Base-by-base conservation (phyloP, 2,113 vertebrate species). In the Potamarius usumacintae region DNA sequence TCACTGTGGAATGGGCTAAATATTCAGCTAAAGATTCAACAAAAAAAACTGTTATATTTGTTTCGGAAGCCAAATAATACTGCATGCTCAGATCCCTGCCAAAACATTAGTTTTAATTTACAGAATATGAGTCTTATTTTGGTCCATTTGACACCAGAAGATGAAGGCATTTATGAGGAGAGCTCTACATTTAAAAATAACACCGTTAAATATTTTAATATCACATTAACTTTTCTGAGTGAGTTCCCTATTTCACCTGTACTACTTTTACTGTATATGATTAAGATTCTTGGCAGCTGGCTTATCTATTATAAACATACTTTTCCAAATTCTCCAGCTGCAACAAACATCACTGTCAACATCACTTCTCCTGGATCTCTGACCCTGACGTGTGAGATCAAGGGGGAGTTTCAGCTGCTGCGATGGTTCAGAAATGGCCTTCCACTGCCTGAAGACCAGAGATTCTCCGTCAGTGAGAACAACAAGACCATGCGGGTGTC, bases 41-140 rank as follows among this genome's bases (percentile, higher is more conserved):
- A n/a, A 62, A 62, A 7, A 11, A 34, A 8, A 20, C 1, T 85
- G 14, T 55, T 86, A 48, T 30, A 69, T 62, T 0, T 0, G 0
- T 4, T 58, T 85, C 2, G 0, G 0, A 65, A 10, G 5, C 1
- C 27, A 27, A 82, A 17, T 11, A 10, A 11, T 27, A 27, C 22
- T 27, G 3, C 0, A 20, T 42, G 53, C 67, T 1, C 6, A 34
- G 5, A 27, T 48, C 6, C 9, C 27, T 5, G 34, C 14, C 2
- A 8, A 53, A 87, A 58, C 22, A 53, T 62, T 48, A 0, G 25
- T 22, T 91, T 88, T 71, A 5, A 84, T 84, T 60, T 80, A 4
- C 8, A 85, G 30, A 92, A 90, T 50, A 89, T 89, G 84, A 90
- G 74, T 48, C 79, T 93, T 76, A 60, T 88, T 69, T 77, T 93